Evolutionary conservation across 2,888 invertebrate genomes (phyloP), one percentile per base, ranked within the genome.

Genomic region (Cataglyphis rosenhaueri): DNA sequence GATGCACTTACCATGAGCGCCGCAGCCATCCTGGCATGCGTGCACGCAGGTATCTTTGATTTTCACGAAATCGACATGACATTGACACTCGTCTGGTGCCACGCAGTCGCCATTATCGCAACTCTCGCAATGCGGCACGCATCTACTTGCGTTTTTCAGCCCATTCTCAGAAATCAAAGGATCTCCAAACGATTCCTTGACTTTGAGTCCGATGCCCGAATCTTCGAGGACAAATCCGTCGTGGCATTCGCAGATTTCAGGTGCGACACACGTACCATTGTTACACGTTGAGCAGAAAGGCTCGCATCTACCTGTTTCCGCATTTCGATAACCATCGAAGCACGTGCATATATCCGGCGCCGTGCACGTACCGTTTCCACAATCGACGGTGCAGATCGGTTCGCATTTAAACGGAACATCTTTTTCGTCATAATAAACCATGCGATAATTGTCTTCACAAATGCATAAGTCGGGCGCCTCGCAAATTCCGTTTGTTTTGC

Each of bases 91-190:
- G 21, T 94, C 91, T 8, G 95, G 94, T 0, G 94, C 94, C 18
- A 95, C 93, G 83, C 96, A 96, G 44, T 92, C 94, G 2, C 95
- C 96, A 82, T 95, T 95, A 12, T 93, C 48, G 88, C 96, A 96
- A 0, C 88, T 86, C 0, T 91, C 83, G 71, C 94, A 89, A 4
- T 25, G 21, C 2, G 88, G 86, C 10, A 75, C 38, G 70, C 89
- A 89, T 21, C 59, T 25, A 21, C 18, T 88, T 15, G 9, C 35
- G 18, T 79, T 81, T 4, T 18, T 29, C 0, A 55, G 32, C 21
- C 10, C 1, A 18, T 57, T 44, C 5, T 65, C 41, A 4, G 18
- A 6, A 0, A 18, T 38, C 6, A 12, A 6, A 35, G 1, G 29
- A 84, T 21, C 21, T 21, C 21, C 21, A 21, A 21, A 21, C 21